A percentile compares a stretch with the other conserved stretches of the same genome.
Conservation (phyloP, 37 sponge, comb jelly and placozoan genomes). For the Aplysina aerophoba region DNA sequence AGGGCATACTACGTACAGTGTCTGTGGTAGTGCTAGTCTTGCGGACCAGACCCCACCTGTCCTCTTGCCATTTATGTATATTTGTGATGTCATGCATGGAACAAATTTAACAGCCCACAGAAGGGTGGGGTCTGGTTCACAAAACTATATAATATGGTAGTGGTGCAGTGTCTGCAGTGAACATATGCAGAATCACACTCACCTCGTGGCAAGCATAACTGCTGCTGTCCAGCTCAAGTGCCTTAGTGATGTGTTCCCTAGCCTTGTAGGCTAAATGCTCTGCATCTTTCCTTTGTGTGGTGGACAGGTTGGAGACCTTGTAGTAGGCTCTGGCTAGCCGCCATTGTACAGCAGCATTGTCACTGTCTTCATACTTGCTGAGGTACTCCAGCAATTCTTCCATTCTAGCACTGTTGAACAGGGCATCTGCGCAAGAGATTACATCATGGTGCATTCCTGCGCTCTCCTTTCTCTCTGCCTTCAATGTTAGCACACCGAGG, state of each 20-base stretch:
- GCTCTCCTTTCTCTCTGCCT: not conserved
- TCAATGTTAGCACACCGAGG: not conserved
- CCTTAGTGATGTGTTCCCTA: slow-evolving; percentile 40
- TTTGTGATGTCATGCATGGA: too few species aligned
- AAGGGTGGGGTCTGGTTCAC: too few species aligned
- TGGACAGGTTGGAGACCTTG: slow-evolving; percentile 59
- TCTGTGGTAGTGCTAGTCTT: too few species aligned
- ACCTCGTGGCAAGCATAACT: slow-evolving; percentile 62
- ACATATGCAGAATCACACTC: too few species aligned
- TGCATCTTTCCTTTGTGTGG: slow-evolving; percentile 15
- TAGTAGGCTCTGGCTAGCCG: slow-evolving; percentile 70
- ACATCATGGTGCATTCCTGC: not conserved
- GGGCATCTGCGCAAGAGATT: slow-evolving; percentile 43
- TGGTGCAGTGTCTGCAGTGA: too few species aligned
- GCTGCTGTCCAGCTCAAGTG: slow-evolving; percentile 22
- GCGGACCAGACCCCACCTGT: too few species aligned
- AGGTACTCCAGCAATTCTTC: slow-evolving; percentile 48
- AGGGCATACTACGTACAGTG: too few species aligned
- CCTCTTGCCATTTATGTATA: too few species aligned
- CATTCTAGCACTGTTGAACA: slow-evolving; percentile 54
- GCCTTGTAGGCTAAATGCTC: slow-evolving; percentile 47
- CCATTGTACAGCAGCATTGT: slow-evolving; percentile 65
- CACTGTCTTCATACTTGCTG: slow-evolving; percentile 29
- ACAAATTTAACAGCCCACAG: too few species aligned
- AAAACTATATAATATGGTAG: too few species aligned